Evolutionary conservation across 2,797 vertebrate species (phyloP).

Genomic region (Lepilemur septentrionalis): DNA sequence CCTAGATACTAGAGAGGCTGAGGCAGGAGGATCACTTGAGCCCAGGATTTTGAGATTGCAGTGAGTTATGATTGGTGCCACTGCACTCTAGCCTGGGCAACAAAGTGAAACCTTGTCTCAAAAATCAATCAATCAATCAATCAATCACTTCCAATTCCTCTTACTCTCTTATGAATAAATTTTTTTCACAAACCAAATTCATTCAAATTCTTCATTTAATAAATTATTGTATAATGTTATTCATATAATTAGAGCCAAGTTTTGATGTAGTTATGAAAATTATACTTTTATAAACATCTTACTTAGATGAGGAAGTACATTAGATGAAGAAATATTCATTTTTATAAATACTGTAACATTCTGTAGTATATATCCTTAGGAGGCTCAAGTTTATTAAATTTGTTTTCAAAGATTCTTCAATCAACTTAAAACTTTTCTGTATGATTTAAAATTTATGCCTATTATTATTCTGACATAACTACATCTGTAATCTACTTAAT

Average conservation of each 20-base stretch:
- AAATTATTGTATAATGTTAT: background rate
- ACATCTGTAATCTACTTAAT: background rate
- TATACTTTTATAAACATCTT: background rate
- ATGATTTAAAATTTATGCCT: background rate
- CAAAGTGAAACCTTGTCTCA: background rate
- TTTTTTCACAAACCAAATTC: background rate
- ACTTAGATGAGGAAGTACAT: slow-evolving; percentile 9
- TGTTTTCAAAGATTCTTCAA: slow-evolving; percentile 15
- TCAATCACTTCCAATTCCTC: background rate
- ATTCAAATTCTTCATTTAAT: slow-evolving; percentile 28
- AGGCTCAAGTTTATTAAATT: slow-evolving; percentile 39
- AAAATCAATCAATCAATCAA: background rate
- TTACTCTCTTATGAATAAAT: slow-evolving; percentile 19
- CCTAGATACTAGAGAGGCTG: background rate
- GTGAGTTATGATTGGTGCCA: background rate
- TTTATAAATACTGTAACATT: background rate
- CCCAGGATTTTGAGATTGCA: background rate
- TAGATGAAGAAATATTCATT: background rate
- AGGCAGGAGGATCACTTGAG: background rate
- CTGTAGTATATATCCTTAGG: background rate
- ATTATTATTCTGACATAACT: background rate
- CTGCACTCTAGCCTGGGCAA: background rate
- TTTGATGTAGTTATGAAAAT: slow-evolving; percentile 32
- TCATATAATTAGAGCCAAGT: slow-evolving; percentile 27
- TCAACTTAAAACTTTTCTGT: background rate